Percentiles rank a stretch among this genome's conserved stretches.
Evolutionary conservation across 92 coral and sea anemone genomes (phyloP).

Genomic region (Zoanthus solanderi): DNA sequence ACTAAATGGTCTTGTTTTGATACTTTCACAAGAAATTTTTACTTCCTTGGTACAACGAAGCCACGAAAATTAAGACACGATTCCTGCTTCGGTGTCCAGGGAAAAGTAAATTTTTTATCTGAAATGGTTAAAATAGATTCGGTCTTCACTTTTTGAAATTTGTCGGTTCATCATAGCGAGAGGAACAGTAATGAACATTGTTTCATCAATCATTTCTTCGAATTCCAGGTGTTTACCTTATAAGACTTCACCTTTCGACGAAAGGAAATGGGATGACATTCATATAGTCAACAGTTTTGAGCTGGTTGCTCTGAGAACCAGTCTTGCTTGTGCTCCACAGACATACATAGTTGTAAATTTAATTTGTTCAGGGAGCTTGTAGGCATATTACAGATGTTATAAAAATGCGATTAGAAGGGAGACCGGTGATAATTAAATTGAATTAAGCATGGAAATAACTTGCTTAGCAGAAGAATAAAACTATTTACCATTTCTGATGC

Average conservation of each 20-base stretch:
- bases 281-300: background rate
- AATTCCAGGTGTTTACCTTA: background rate
- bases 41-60: background rate
- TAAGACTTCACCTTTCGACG: background rate
- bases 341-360: background rate
- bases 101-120: background rate
- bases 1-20: too few species aligned
- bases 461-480: background rate
- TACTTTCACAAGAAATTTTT: too few species aligned
- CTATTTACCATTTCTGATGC: background rate
- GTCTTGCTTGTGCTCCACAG: background rate
- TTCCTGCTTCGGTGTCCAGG: background rate
- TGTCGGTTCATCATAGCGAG: too few species aligned
- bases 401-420: background rate
- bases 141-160: too few species aligned
- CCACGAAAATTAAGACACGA: background rate
- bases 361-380: background rate
- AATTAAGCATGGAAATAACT: background rate
- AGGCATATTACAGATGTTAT: background rate
- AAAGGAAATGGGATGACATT: conserved; percentile 3
- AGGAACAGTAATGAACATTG: too few species aligned
- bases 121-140: background rate
- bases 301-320: too few species aligned
- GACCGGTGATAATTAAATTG: background rate
- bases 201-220: background rate